Base-by-base conservation (phyloP, 2,113 vertebrate species). In the Albula glossodonta region DNA sequence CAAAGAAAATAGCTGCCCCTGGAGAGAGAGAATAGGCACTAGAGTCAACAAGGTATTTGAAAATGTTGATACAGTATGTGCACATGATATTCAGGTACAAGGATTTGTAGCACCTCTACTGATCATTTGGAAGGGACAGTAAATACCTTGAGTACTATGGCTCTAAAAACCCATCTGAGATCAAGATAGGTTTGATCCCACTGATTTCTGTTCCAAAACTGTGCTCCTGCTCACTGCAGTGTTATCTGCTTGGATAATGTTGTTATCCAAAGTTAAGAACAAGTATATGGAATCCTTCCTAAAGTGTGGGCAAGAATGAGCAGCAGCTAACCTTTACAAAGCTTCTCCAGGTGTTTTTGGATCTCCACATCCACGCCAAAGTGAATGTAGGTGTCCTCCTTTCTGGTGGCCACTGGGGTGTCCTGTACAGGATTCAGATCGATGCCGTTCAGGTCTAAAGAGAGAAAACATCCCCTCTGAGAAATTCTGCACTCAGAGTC, bases 1-100 rank as follows among this genome's bases (percentile, higher is more conserved):
- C 98, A 95, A 99, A 99, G 97, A 99, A 99, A 93, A 99, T 98
- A 91, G 97, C 98, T 92, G 97, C 97, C 89, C 98, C 98, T 99
- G 85, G 17, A 5, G 90, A 85, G 25, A 50, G 83, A 13, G 83
- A 1, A n/a, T 0, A 83, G 60, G 81, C 63, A 63, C 12, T 11
- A 17, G 22, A 49, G 51, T 82, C 70, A 74, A 5, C 2, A 8
- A 31, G 70, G 70, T 25, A 74, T 31, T 22, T 10, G 8, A 8
- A 74, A 31, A 74, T 74, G n/a, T 74, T 9, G 10, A 41, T 12
- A 78, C n/a, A 48, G 41, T 78, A 3, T 5, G n/a, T 48, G 60
- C 60, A 11, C 19, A 22, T 66, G 17, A 66, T 66, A 66, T 66
- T 66, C 7, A 66, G 60, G 60, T 15, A 66, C 60, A 22, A 2